phyloP scores from a whole-genome alignment of 2,797 vertebrate species.

The Microcaecilia unicolor region DNA sequence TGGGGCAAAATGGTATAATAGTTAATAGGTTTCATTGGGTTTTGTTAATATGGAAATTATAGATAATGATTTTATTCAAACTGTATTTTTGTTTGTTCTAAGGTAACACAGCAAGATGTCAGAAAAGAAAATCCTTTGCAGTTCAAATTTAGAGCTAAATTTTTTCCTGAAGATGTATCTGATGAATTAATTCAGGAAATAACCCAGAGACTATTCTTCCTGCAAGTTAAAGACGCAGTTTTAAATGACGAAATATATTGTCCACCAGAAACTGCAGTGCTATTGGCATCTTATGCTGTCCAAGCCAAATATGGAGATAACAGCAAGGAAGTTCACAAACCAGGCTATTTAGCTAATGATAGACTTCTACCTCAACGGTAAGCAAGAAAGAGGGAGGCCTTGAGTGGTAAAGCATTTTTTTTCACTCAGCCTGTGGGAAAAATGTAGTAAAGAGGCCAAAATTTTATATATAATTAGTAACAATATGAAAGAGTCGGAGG shows the following conservation, averaged over 20 bases:
- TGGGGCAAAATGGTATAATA: too few species aligned
- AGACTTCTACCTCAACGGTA: slow-evolving; percentile 92
- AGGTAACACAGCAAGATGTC: slow-evolving; percentile 96
- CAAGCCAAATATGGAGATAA: slow-evolving; percentile 93
- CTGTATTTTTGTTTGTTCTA: slow-evolving; percentile 13
- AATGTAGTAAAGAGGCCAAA: too few species aligned
- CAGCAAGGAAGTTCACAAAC: slow-evolving; percentile 82
- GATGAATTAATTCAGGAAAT: slow-evolving; percentile 94
- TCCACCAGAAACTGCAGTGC: slow-evolving; percentile 91
- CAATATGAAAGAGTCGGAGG: too few species aligned
- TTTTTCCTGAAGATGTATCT: slow-evolving; percentile 93
- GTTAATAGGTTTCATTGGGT: background rate
- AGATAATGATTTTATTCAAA: slow-evolving; percentile 7
- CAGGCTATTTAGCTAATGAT: slow-evolving; percentile 87
- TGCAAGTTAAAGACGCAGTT: slow-evolving; percentile 95
- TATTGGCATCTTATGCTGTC: slow-evolving; percentile 88
- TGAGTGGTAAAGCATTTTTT: background rate
- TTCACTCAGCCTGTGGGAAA: too few species aligned
- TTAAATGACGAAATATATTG: slow-evolving; percentile 96
- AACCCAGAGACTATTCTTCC: slow-evolving; percentile 93
- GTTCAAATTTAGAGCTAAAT: slow-evolving; percentile 94
- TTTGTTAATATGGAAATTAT: background rate
- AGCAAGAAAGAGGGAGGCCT: slow-evolving; percentile 18
- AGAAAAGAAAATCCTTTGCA: slow-evolving; percentile 94
- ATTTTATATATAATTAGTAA: too few species aligned